These are phyloP conservation scores for Limnephilus auricula DNA, from an alignment of 2,888 invertebrate species.

Conservation along the genomic window DNA sequence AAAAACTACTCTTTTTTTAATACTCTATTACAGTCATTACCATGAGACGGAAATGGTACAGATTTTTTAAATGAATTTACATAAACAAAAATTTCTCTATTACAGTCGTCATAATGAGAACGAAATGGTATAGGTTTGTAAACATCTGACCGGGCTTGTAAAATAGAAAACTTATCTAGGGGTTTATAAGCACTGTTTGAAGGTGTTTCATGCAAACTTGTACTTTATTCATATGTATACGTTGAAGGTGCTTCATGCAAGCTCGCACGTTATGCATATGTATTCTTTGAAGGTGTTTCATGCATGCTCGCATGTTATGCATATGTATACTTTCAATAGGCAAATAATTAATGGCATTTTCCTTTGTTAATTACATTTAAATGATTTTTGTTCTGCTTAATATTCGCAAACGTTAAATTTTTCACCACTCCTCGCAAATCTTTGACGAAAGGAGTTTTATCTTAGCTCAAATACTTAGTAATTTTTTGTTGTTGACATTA, in stretches of 20 bases:
- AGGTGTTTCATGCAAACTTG: not conserved
- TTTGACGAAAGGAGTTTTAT: not conserved
- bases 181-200: not conserved
- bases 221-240: not conserved
- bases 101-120: no score
- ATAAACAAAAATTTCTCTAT: no score
- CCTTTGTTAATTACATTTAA: not conserved
- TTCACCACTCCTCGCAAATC: not conserved
- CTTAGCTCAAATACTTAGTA: no score
- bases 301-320: not conserved
- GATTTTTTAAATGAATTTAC: no score
- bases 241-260: no score
- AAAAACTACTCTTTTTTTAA: no score
- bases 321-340: not conserved
- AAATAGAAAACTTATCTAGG: no score
- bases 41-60: no score
- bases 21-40: no score
- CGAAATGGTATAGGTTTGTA: no score
- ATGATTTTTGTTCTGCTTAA: not conserved
- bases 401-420: not conserved
- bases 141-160: no score
- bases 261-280: not conserved
- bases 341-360: not conserved
- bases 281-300: no score
- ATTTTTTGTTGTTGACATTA: not conserved